phyloP scores from a whole-genome alignment of 2,888 invertebrate genomes.

The Liodrosophila aerea region DNA sequence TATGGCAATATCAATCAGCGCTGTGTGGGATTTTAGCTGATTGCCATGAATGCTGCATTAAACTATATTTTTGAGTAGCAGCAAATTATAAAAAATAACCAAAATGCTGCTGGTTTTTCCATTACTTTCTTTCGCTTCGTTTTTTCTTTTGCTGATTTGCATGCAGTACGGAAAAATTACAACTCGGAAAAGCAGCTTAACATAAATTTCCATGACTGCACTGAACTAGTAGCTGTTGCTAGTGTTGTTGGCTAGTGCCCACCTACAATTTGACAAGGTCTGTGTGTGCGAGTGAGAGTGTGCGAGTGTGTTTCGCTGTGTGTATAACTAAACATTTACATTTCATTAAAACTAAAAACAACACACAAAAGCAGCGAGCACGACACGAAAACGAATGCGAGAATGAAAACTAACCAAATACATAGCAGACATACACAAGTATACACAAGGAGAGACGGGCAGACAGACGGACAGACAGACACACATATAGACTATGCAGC shows the following conservation, averaged over 20 bases:
- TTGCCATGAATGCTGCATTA: constrained; percentile 7
- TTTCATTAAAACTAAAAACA: constrained; percentile 76
- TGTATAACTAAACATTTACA: constrained; percentile 74
- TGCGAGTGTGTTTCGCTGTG: constrained; percentile 29
- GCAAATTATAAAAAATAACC: not conserved
- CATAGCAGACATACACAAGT: constrained; percentile 13
- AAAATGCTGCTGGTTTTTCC: constrained; percentile 20
- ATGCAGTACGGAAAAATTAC: constrained; percentile 43
- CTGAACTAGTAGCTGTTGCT: constrained; percentile 8
- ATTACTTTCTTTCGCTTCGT: not conserved
- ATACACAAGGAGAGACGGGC: not conserved
- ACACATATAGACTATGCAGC: constrained; percentile 1
- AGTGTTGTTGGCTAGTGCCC: not conserved
- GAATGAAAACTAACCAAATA: constrained; percentile 67
- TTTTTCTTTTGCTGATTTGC: constrained; percentile 36
- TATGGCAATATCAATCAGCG: constrained; percentile 11
- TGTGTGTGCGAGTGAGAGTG: not conserved
- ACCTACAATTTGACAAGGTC: constrained; percentile 26
- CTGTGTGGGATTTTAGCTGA: constrained; percentile 10
- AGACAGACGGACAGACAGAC: constrained; percentile 1
- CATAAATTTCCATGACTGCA: constrained; percentile 48
- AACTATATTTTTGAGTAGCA: not conserved
- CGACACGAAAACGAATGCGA: constrained; percentile 65
- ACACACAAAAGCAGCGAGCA: constrained; percentile 69
- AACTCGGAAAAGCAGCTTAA: constrained; percentile 54